Conservation (phyloP, 2,888 invertebrate species). For the Leuctra nigra region DNA sequence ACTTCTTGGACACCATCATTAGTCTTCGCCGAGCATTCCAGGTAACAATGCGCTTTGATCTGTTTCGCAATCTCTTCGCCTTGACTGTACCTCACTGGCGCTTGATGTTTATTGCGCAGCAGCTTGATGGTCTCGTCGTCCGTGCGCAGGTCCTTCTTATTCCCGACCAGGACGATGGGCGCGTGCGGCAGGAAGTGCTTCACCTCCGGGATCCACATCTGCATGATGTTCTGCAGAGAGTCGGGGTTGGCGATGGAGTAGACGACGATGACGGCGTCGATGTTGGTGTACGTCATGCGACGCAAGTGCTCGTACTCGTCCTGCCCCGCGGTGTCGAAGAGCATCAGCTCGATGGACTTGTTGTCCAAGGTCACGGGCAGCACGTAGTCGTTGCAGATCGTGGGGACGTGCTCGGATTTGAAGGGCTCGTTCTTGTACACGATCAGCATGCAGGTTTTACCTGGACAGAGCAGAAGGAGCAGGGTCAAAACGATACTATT, state of each 20-base stretch:
- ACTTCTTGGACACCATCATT: conserved; percentile 99
- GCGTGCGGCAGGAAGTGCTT: conserved; percentile 55
- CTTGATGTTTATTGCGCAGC: conserved; percentile 96
- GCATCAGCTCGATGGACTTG: conserved; percentile 43
- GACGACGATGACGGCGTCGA: conserved; percentile 57
- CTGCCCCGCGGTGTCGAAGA: conserved; percentile 53
- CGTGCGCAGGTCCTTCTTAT: conserved; percentile 77
- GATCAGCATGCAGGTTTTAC: conserved; percentile 53
- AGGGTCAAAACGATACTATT: too few species aligned
- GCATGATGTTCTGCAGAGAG: conserved; percentile 53
- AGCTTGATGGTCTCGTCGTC: conserved; percentile 91
- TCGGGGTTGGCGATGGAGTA: conserved; percentile 55
- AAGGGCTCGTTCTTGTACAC: conserved; percentile 55
- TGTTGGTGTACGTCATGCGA: conserved; percentile 52
- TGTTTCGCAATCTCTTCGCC: conserved; percentile 97
- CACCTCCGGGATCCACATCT: conserved; percentile 57
- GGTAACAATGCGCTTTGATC: conserved; percentile 95
- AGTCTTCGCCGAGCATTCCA: conserved; percentile 98
- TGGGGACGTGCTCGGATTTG: conserved; percentile 57
- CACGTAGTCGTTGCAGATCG: conserved; percentile 59
- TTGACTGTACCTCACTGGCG: conserved; percentile 95
- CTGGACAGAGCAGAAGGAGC: too few species aligned
- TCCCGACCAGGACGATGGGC: conserved; percentile 55
- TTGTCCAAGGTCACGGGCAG: conserved; percentile 55
- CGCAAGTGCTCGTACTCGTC: conserved; percentile 50